These are phyloP conservation scores for Creontiades dilutus DNA, from an alignment of 2,888 invertebrate genomes.

Conservation along the genomic window DNA sequence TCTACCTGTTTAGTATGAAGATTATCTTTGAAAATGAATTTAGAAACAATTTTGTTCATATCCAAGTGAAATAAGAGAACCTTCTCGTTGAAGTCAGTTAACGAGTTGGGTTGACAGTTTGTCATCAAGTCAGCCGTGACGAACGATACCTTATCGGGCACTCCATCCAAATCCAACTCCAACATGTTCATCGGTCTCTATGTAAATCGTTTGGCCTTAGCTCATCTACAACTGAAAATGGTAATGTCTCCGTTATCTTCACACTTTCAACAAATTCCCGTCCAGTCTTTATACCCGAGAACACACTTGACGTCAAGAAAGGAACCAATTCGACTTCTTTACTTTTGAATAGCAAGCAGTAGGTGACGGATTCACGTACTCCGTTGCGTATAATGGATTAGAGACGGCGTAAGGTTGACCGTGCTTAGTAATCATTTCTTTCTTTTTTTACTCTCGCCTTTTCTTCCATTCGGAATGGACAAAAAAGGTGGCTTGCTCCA, in stretches of 20 bases:
- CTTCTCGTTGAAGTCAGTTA: too few species aligned
- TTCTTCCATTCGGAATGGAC: conserved; percentile 53
- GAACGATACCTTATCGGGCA: too few species aligned
- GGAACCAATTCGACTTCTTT: conserved; percentile 8
- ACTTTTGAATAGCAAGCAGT: conserved; percentile 32
- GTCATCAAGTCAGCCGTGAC: too few species aligned
- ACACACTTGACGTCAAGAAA: not conserved
- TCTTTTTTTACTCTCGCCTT: not conserved
- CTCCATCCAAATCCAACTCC: too few species aligned
- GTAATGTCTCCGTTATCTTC: not conserved
- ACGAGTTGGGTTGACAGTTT: too few species aligned
- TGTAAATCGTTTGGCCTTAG: not conserved
- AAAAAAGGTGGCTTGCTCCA: not conserved
- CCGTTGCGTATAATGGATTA: conserved; percentile 51
- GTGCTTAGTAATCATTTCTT: conserved; percentile 58
- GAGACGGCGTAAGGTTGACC: conserved; percentile 33
- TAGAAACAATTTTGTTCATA: too few species aligned
- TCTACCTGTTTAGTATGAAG: too few species aligned
- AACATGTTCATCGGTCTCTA: not conserved
- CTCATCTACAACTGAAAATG: not conserved
- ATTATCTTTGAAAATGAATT: too few species aligned
- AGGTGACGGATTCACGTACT: conserved; percentile 34
- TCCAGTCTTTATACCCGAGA: not conserved
- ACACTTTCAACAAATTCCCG: not conserved
- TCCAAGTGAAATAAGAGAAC: too few species aligned